phyloP scores from a whole-genome alignment of 2,797 vertebrate species.

The Apogon talboti region DNA sequence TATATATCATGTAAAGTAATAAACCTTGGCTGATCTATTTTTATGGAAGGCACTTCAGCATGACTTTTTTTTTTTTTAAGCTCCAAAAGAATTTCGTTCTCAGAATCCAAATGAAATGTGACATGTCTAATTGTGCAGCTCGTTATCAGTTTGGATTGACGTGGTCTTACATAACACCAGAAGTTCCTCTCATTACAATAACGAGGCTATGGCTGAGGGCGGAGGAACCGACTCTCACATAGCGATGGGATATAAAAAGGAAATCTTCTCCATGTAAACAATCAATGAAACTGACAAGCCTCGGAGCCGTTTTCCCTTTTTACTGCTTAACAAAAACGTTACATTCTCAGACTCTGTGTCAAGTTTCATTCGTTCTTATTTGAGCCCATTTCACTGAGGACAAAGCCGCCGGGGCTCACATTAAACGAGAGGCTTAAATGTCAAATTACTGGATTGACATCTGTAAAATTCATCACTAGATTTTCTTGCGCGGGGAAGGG shows the following conservation, averaged over 20 bases:
- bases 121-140: slow-evolving; percentile 27
- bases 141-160: slow-evolving; percentile 6
- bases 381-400: slow-evolving; percentile 29
- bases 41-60: not conserved
- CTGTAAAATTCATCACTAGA: slow-evolving; percentile 54
- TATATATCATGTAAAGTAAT: not conserved
- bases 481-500: slow-evolving; percentile 23
- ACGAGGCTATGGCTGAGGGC: slow-evolving; percentile 8
- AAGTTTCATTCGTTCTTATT: slow-evolving; percentile 50
- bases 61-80: slow-evolving; percentile 8
- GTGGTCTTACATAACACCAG: slow-evolving; percentile 17
- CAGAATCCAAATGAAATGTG: slow-evolving; percentile 27
- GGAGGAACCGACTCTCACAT: slow-evolving; percentile 8
- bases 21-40: not conserved
- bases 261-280: slow-evolving; percentile 20
- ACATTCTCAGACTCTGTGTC: slow-evolving; percentile 26
- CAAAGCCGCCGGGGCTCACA: slow-evolving; percentile 36
- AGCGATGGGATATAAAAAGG: slow-evolving; percentile 7
- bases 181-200: slow-evolving; percentile 25
- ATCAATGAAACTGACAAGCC: slow-evolving; percentile 11
- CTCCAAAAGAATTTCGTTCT: slow-evolving; percentile 1
- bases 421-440: slow-evolving; percentile 66
- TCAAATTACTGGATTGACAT: slow-evolving; percentile 66
- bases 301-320: not conserved
- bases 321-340: slow-evolving; percentile 21